Conservation (phyloP, 2,113 vertebrate species). For the Gobiocypris rarus region DNA sequence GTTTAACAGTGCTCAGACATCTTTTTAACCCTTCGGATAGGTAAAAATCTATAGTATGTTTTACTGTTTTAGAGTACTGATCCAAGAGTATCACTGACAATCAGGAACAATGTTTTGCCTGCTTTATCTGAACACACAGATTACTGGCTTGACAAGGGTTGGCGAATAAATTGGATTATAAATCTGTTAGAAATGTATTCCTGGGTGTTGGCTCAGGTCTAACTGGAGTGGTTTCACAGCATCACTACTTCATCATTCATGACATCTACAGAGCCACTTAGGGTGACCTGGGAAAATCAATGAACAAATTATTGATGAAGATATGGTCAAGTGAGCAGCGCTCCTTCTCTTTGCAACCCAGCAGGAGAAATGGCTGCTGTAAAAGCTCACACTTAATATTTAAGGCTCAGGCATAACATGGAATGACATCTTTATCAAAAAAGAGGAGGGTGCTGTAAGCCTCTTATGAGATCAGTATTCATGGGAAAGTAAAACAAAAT, state of each 20-base stretch:
- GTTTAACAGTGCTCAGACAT: background rate
- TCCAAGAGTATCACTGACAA: background rate
- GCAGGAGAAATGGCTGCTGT: conserved; percentile 18
- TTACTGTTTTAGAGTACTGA: too few relatives aligned
- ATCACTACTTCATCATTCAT: conserved; percentile 45
- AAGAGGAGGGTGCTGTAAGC: background rate
- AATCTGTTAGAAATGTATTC: conserved; percentile 28
- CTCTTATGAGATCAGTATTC: background rate
- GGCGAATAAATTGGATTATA: background rate
- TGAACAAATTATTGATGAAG: conserved; percentile 53
- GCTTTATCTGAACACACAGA: background rate
- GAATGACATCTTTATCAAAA: background rate
- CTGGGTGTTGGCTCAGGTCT: conserved; percentile 28
- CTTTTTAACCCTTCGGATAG: background rate
- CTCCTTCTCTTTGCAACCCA: conserved; percentile 12
- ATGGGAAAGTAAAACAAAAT: background rate
- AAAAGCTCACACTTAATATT: conserved; percentile 28
- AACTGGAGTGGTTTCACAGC: conserved; percentile 9
- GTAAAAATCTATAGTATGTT: background rate
- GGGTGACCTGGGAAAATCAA: conserved; percentile 46
- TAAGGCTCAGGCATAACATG: background rate
- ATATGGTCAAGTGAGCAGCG: conserved; percentile 33
- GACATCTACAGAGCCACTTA: conserved; percentile 52
- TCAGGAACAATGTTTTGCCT: background rate
- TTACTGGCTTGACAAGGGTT: background rate